Conservation (phyloP, 2,888 invertebrate genomes). For the Carcina quercana region DNA sequence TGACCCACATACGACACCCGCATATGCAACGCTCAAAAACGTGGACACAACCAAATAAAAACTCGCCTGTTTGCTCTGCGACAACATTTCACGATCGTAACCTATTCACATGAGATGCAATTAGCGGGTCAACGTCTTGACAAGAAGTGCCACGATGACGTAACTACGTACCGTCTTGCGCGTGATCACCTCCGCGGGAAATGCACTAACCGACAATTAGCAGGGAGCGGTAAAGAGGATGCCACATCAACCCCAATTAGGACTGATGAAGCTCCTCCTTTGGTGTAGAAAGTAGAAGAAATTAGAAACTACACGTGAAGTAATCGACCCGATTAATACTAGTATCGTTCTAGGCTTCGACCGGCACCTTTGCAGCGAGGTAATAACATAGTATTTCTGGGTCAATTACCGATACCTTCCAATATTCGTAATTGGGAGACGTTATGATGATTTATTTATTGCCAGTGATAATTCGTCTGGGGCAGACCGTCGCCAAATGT, state of each 20-base stretch:
- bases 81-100: slow-evolving; percentile 48
- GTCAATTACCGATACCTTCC: slow-evolving; percentile 56
- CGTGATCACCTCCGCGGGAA: slow-evolving; percentile 25
- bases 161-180: slow-evolving; percentile 32
- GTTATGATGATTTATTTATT: slow-evolving; percentile 33
- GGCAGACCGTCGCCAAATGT: background rate
- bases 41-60: too few species aligned
- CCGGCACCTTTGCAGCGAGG: slow-evolving; percentile 35
- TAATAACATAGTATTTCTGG: slow-evolving; percentile 53
- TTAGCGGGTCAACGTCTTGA: slow-evolving; percentile 56
- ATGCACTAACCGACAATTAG: slow-evolving; percentile 42
- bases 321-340: slow-evolving; percentile 51
- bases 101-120: slow-evolving; percentile 53
- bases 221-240: slow-evolving; percentile 25
- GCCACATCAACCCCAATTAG: slow-evolving; percentile 16
- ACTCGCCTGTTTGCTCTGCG: slow-evolving; percentile 31
- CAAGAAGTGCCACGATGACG: slow-evolving; percentile 54
- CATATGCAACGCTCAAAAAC: slow-evolving; percentile 33
- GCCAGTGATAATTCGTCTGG: slow-evolving; percentile 12
- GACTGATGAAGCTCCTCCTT: slow-evolving; percentile 14
- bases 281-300: slow-evolving; percentile 51
- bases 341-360: slow-evolving; percentile 30
- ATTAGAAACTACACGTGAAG: slow-evolving; percentile 36
- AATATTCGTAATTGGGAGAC: slow-evolving; percentile 48
- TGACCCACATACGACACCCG: slow-evolving; percentile 45